Evolutionary conservation across 1,140 invertebrate species (phyloP), one percentile per base, ranked within the genome.

Genomic region (Druon quercuslanigerum): DNA sequence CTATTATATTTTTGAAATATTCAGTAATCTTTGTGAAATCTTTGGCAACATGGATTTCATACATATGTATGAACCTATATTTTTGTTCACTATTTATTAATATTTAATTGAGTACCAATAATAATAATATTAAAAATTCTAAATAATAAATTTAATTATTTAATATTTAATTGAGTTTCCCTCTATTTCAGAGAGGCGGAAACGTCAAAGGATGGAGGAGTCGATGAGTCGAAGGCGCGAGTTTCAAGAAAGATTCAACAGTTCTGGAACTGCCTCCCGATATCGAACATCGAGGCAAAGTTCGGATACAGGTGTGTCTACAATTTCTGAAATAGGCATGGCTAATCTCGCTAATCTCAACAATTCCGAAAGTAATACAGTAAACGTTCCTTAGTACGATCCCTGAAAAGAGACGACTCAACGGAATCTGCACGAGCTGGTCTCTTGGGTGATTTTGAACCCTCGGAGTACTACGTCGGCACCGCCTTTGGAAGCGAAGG

Each of bases 181-280:
- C 74, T 50, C 46, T 51, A 60, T 83, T 82, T 50, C 83, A 95
- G 97, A 98, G 84, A 96, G 96, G 88, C 93, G 97, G 50, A 95
- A 95, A 79, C 92, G 95, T 0, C 96, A 97, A 88, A 93, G 97
- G 74, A 92, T 93, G 8, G 96, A 96, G 85, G 97, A 98, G 84
- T 94, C 96, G 8, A 92, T 95, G 77, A 93, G 92, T 25, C 92
- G 96, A 14, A 92, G 95, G 51, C 93, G 95, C 11, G 95, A 96
- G 85, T 94, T 94, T 85, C 92, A 94, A 86, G 93, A 96, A 84
- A 90, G 94, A 82, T 94, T 94, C 86, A 89, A 91, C 73, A 90
- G 88, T 77, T 92, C 93, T 73, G 90, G 92, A 70, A 86, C 87
- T 73, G 77, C 89, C 11, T 89, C 90, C 73, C 87, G 93, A 74